Evolutionary conservation across 2,888 invertebrate species (phyloP).

Genomic region (Macrosoma leucophasiata): DNA sequence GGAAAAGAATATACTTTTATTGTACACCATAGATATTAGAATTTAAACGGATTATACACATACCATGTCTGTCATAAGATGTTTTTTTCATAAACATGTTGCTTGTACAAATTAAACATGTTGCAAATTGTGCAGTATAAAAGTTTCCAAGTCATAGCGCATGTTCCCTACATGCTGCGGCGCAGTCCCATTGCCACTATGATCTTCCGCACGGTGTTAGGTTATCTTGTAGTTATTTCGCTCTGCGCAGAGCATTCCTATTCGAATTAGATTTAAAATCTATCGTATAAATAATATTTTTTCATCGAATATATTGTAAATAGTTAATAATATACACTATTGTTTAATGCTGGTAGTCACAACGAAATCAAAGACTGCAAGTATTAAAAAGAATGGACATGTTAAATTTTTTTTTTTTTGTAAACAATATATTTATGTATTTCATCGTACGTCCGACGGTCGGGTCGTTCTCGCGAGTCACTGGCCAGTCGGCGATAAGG

Average conservation of each 20-base stretch:
- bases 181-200: conserved; percentile 11
- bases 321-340: conserved; percentile 45
- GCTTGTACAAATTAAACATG: no score
- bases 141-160: background rate
- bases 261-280: conserved; percentile 49
- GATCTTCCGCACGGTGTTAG: conserved; percentile 25
- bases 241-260: conserved; percentile 65
- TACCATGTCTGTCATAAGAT: no score
- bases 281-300: conserved; percentile 28
- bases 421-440: conserved; percentile 55
- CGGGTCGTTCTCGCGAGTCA: no score
- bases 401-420: conserved; percentile 41
- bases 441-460: conserved; percentile 43
- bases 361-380: conserved; percentile 73
- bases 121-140: no score
- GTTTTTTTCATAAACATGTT: no score
- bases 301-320: conserved; percentile 67
- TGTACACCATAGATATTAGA: no score
- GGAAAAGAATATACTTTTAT: no score
- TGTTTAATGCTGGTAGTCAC: conserved; percentile 67
- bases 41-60: no score
- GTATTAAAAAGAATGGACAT: conserved; percentile 54
- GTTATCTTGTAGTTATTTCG: conserved; percentile 28
- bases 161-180: background rate
- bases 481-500: conserved; percentile 32